Evolutionary conservation across 2,113 vertebrate species (phyloP).

Genomic region (Corvus moneduloides): DNA sequence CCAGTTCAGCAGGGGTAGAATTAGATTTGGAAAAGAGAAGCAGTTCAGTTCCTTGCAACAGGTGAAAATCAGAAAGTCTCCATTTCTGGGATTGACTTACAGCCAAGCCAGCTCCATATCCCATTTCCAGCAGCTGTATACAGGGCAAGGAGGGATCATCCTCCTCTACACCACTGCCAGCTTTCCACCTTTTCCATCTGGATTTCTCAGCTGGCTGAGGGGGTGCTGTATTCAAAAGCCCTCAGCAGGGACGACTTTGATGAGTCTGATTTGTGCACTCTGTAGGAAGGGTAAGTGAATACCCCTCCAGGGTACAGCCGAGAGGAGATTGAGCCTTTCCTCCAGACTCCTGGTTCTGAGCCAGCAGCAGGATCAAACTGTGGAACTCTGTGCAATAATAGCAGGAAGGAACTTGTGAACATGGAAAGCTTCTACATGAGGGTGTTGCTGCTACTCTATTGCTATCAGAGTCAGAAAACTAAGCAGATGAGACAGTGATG

Average conservation of each 20-base stretch:
- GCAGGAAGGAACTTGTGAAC: neutral
- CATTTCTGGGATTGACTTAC: no score
- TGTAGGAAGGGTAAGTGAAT: no score
- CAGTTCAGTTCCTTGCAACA: neutral
- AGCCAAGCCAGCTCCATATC: neutral
- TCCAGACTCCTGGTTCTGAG: neutral
- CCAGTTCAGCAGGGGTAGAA: neutral
- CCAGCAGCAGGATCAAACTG: neutral
- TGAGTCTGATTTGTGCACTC: rapidly evolving
- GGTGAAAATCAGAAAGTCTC: neutral
- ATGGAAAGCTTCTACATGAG: neutral
- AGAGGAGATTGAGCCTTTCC: neutral
- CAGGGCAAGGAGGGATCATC: neutral
- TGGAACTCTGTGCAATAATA: rapidly evolving
- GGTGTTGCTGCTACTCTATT: neutral
- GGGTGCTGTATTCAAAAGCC: neutral
- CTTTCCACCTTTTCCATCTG: neutral
- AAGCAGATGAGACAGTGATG: neutral
- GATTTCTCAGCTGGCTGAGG: neutral
- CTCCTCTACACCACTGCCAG: neutral
- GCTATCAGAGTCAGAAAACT: neutral
- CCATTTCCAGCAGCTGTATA: neutral
- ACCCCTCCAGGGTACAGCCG: rapidly evolving
- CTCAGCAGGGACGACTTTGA: neutral
- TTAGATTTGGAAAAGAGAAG: neutral